Evolutionary conservation across 2,888 invertebrate genomes (phyloP).

Genomic region (Teleogryllus oceanicus): DNA sequence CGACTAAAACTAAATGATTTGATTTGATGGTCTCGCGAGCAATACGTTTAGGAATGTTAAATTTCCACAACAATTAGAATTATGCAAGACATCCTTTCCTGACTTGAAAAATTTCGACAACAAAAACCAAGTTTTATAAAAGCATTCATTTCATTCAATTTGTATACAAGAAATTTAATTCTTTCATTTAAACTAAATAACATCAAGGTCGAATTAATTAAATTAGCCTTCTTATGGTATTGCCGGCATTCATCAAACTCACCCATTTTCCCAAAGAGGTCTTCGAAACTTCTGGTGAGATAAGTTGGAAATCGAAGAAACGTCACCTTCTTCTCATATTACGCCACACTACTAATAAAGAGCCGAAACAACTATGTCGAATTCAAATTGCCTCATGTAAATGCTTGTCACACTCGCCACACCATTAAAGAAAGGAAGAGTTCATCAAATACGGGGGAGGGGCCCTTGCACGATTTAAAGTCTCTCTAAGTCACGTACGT

Average conservation of each 20-base stretch:
- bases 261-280: constrained; percentile 18
- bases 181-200: too few relatives aligned
- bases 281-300: constrained; percentile 18
- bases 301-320: neutral
- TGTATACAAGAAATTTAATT: too few relatives aligned
- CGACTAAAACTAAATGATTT: too few relatives aligned
- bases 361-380: neutral
- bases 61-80: too few relatives aligned
- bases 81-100: too few relatives aligned
- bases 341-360: neutral
- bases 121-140: too few relatives aligned
- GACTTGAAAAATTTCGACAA: too few relatives aligned
- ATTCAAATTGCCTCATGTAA: constrained; percentile 8
- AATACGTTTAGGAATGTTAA: too few relatives aligned
- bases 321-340: constrained; percentile 1
- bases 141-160: too few relatives aligned
- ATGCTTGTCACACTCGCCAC: constrained; percentile 18
- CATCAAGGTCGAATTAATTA: neutral
- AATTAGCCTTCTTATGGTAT: neutral
- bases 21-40: too few relatives aligned
- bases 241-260: neutral
- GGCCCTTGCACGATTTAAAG: neutral
- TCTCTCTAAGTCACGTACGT: neutral
- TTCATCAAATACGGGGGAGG: constrained; percentile 18
- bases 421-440: constrained; percentile 18